Conservation (phyloP, 1,140 invertebrate genomes). For the Mizuhopecten yessoensis region DNA sequence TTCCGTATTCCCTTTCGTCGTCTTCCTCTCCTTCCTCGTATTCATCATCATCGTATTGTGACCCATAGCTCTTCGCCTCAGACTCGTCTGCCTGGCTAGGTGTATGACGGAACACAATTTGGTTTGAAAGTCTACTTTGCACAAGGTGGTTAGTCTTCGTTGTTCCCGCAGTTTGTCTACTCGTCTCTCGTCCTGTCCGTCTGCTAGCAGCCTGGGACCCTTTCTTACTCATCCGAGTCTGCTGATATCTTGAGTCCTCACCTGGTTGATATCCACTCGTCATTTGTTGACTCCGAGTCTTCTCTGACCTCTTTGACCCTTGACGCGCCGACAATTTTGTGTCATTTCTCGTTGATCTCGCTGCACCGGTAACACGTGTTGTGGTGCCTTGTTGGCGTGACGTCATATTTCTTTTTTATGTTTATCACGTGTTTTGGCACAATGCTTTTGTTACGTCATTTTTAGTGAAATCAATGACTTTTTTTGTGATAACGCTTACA, state of each 20-base stretch:
- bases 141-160: no score
- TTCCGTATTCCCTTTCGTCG: not conserved
- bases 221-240: no score
- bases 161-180: no score
- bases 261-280: not conserved
- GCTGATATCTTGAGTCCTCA: no score
- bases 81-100: no score
- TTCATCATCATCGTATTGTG: not conserved
- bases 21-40: not conserved
- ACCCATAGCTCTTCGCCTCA: not conserved
- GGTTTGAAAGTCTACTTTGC: no score
- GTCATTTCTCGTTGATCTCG: not conserved
- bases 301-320: not conserved
- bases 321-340: not conserved
- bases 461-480: not conserved
- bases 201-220: no score
- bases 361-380: not conserved
- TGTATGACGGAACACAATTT: no score
- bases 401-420: not conserved
- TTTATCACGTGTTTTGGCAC: not conserved
- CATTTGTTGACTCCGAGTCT: not conserved
- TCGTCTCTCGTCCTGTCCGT: no score
- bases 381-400: not conserved
- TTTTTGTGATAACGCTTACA: no score
- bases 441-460: not conserved